Base-by-base conservation (phyloP, 1,140 invertebrate species). In the Uloborus diversus region DNA sequence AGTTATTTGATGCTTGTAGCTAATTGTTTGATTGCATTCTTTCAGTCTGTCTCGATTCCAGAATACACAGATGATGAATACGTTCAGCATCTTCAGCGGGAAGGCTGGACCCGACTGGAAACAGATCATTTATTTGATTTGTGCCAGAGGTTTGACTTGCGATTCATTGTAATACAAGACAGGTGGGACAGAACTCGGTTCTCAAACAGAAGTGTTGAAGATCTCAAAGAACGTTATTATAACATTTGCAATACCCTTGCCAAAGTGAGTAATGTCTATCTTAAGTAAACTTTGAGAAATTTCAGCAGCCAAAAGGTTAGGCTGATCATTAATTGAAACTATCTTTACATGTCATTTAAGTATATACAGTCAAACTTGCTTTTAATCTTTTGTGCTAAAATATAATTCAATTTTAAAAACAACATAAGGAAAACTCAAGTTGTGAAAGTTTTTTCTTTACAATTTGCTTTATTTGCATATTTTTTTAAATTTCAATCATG, bases 81-180 rank as follows among this genome's bases (percentile, higher is more conserved):
- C 85, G 91, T 94, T 81, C 92, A 95, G 81, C 92, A 96, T 87
- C 88, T 99, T 49, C 86, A 87, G 80, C 91, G 90, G 37, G 95
- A 96, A 81, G 90, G 90, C 66, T 99, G 98, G 98, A 94, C 92
- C 49, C 91, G 93, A 84, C 91, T 92, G 37, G 97, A 99, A 88
- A 99, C 97, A 0, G 96, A 99, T 88, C 94, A 98, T 86, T 87
- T 99, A 27, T 95, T 99, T 87, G 96, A 99, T 81, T 86, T 99
- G 42, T 96, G 94, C 85, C 91, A 92, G 82, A 87, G 90, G 78
- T 98, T 97, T 87, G 96, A 98, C 87, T 86, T 97, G 0, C 89
- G 97, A n/a, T 99, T 99, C 86, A 93, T 96, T 82, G 90, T 98
- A n/a, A 94, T 97, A 83, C 83, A 85, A 57, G 87, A 88, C 79